These are phyloP conservation scores for Patella pellucida DNA, from an alignment of 2,888 invertebrate genomes.

Conservation along the genomic window DNA sequence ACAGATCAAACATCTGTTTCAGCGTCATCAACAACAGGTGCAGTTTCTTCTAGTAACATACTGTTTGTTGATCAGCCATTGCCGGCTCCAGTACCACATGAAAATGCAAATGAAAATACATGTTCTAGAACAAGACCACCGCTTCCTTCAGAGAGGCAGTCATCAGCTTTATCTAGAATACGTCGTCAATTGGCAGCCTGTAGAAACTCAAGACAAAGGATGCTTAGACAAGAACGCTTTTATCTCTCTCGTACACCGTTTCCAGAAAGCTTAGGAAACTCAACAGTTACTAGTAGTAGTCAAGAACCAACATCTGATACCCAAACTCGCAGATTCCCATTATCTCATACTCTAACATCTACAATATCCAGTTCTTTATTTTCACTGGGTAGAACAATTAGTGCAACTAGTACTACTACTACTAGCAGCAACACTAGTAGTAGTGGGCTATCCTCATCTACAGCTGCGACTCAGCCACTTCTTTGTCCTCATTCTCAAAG, in stretches of 20 bases:
- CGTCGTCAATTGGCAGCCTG: not conserved
- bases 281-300: not conserved
- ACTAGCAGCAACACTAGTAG: constrained; percentile 10
- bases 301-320: not conserved
- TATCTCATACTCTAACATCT: not conserved
- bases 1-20: not conserved
- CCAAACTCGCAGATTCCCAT: not conserved
- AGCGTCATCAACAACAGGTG: not conserved
- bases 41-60: not conserved
- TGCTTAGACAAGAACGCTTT: not conserved
- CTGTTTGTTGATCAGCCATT: constrained; percentile 3
- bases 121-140: not conserved
- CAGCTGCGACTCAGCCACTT: constrained; percentile 12
- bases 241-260: constrained; percentile 10
- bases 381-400: not conserved
- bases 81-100: not conserved
- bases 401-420: constrained; percentile 12
- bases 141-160: not conserved
- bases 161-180: not conserved
- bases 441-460: not conserved
- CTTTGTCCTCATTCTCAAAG: constrained; percentile 2
- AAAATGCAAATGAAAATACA: not conserved
- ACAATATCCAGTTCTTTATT: not conserved
- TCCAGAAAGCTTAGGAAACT: not conserved
- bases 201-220: constrained; percentile 1